phyloP scores from a whole-genome alignment of 2,113 vertebrate genomes.

The Ia io region DNA sequence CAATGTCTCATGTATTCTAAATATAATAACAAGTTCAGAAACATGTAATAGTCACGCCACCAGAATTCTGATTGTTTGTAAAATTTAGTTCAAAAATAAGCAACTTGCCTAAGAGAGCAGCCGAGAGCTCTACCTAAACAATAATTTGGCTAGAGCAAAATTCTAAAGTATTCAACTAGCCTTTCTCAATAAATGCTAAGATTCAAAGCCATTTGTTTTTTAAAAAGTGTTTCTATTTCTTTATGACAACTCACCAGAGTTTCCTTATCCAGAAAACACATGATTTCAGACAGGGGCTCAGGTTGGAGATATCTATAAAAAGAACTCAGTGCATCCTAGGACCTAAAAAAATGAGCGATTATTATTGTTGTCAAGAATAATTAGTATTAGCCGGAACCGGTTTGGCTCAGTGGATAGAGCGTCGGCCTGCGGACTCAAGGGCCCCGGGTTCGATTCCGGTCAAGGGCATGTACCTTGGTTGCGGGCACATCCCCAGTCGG shows the following conservation, averaged over 20 bases:
- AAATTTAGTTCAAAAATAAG: background rate
- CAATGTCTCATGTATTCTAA: background rate
- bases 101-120: background rate
- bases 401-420: too few species aligned
- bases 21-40: background rate
- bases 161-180: background rate
- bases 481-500: too few species aligned
- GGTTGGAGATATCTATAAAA: background rate
- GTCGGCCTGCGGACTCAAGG: too few species aligned
- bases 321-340: background rate
- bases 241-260: conserved; percentile 1
- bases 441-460: too few species aligned
- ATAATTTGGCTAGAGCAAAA: background rate
- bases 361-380: background rate
- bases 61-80: background rate
- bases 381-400: too few species aligned
- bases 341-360: background rate
- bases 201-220: conserved; percentile 22
- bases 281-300: background rate
- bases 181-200: background rate
- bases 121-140: background rate
- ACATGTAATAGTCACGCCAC: background rate
- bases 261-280: background rate
- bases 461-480: too few species aligned
- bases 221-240: conserved; percentile 30